Evolutionary conservation across 2,797 vertebrate species (phyloP).

Genomic region (Brachymystax lenok): DNA sequence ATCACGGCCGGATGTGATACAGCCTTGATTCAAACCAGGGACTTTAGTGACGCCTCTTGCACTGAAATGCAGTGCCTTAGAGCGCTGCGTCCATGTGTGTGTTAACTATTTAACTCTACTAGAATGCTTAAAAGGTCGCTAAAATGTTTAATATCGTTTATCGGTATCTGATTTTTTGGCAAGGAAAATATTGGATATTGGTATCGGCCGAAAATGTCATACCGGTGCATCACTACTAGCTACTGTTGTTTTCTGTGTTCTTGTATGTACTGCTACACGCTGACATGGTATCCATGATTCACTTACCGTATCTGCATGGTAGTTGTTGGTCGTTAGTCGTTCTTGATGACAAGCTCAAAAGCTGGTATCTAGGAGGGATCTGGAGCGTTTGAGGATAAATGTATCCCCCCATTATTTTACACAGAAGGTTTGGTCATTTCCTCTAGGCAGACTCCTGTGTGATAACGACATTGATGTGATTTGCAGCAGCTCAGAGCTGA

Average conservation of each 20-base stretch:
- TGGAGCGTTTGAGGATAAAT: neutral
- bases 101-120: too few species aligned
- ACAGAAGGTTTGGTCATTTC: constrained; percentile 9
- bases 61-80: too few species aligned
- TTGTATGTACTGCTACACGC: neutral
- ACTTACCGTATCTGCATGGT: neutral
- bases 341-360: neutral
- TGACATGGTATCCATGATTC: neutral
- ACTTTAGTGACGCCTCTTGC: too few species aligned
- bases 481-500: constrained; percentile 15
- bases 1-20: too few species aligned
- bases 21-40: too few species aligned
- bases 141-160: too few species aligned
- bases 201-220: too few species aligned
- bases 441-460: constrained; percentile 12
- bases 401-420: neutral
- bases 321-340: neutral
- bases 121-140: too few species aligned
- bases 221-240: neutral
- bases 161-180: too few species aligned
- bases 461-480: constrained; percentile 20
- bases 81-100: too few species aligned
- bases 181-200: too few species aligned
- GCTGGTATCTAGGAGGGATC: neutral
- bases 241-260: constrained; percentile 5